phyloP scores from a whole-genome alignment of 2,797 vertebrate species.

The Anniella stebbinsi region DNA sequence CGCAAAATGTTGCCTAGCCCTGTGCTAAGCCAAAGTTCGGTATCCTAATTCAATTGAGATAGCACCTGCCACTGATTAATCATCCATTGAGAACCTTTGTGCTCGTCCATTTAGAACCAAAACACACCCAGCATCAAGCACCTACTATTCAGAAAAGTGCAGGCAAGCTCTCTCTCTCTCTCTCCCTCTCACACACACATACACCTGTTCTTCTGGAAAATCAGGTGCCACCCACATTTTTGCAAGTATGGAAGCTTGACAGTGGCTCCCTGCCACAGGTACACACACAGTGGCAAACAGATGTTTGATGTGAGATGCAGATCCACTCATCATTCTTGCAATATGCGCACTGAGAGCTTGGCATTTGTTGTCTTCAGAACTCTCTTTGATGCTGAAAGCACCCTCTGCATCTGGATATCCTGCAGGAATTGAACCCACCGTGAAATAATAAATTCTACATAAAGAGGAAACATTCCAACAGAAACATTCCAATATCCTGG shows the following conservation, averaged over 20 bases:
- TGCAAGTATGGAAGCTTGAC: background rate
- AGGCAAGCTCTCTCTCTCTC: background rate
- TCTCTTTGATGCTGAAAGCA: constrained; percentile 6
- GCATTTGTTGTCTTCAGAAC: constrained; percentile 11
- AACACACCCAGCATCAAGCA: too few relatives aligned
- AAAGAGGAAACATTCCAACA: constrained; percentile 49
- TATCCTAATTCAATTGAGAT: too few relatives aligned
- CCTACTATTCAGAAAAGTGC: too few relatives aligned
- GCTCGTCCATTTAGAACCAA: too few relatives aligned
- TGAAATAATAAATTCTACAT: constrained; percentile 6
- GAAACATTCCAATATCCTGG: constrained; percentile 66
- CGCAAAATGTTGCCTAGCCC: too few relatives aligned
- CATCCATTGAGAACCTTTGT: too few relatives aligned
- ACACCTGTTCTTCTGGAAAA: too few relatives aligned
- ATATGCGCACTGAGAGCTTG: background rate
- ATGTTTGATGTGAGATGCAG: background rate
- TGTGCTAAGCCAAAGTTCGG: too few relatives aligned
- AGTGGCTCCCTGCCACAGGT: background rate
- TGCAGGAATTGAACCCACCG: constrained; percentile 26
- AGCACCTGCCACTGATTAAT: too few relatives aligned
- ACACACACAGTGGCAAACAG: background rate
- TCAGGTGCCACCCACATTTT: too few relatives aligned
- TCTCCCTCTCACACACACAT: too few relatives aligned
- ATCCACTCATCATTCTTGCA: background rate
- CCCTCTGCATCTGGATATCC: constrained; percentile 6